phyloP scores from a whole-genome alignment of 2,113 vertebrate species.

The Fulica atra region DNA sequence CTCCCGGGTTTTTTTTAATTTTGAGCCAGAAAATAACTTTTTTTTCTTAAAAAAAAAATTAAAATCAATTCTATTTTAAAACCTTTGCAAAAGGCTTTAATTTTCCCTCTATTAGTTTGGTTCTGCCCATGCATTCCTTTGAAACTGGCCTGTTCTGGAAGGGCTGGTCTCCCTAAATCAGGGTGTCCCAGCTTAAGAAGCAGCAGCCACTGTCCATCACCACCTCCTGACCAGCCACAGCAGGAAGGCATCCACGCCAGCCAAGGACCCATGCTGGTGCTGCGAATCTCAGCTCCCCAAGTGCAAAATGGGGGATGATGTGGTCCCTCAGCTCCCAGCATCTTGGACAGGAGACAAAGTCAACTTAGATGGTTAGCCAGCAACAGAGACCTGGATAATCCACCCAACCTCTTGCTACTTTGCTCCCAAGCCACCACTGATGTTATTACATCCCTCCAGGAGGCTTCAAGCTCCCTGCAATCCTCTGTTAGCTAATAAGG shows the following conservation, averaged over 20 bases:
- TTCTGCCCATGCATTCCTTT: not conserved
- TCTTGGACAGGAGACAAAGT: not conserved
- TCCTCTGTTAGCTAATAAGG: slow-evolving; percentile 76
- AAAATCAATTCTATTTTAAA: not conserved
- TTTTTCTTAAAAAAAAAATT: not conserved
- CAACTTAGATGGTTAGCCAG: not conserved
- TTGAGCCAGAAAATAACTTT: not conserved
- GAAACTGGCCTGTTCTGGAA: not conserved
- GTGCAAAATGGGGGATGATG: not conserved
- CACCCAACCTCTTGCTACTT: slow-evolving; percentile 24
- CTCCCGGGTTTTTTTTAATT: not conserved
- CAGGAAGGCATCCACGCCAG: not conserved
- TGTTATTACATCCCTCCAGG: slow-evolving; percentile 52
- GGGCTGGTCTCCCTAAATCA: rapidly evolving
- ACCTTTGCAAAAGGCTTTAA: not conserved
- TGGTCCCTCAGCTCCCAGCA: not conserved
- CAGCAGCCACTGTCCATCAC: not conserved
- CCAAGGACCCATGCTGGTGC: not conserved
- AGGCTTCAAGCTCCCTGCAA: slow-evolving; percentile 60
- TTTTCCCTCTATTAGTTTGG: not conserved
- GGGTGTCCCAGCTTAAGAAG: not conserved
- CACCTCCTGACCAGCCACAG: rapidly evolving
- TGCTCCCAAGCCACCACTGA: slow-evolving; percentile 57
- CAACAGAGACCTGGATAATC: not conserved
- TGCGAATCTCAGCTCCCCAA: rapidly evolving